Base-by-base conservation (phyloP, 2,797 vertebrate genomes). In the Pachyuromys duprasi region DNA sequence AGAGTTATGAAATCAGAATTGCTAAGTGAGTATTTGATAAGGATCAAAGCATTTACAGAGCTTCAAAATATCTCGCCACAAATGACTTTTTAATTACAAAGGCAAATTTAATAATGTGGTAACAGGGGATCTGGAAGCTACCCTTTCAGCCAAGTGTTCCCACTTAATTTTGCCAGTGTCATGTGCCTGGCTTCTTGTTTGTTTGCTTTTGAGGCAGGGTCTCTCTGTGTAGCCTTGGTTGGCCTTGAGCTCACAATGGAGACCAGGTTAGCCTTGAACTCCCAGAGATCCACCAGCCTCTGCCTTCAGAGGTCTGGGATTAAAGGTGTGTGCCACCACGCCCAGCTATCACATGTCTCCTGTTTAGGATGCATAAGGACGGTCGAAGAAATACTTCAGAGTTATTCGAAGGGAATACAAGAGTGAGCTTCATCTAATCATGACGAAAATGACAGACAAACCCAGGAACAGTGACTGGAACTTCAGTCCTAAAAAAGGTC, bases 51-150 rank as follows among this genome's bases (percentile, higher is more conserved):
- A 60, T 94, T 95, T 91, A 39, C 20, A n/a, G 69, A 72, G 75
- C 65, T 49, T 95, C 80, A 82, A 69, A 90, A 42, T 65, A 79
- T 86, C 79, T 70, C 45, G n/a, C 45, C 76, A 87, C 60, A 62
- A 79, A 74, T 62, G 49, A 53, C 26, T 80, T 94, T 63, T 70
- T 86, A 89, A 83, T 91, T 87, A 72, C 31, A 70, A 91, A 93
- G 75, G 75, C 75, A 95, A 93, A 70, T 60, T 36, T 45, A 62
- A 57, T 92, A 79, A 75, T 24, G 86, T 75, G 49, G 57, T 72
- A 80, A 80, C 63, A 75, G 93, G 86, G 86, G 82, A 53, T 82
- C 24, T 31, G n/a, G 70, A 63, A 45, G n/a, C 60, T 80, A 22
- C 31, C 57, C 14, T 70, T 88, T 92, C 81, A 87, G n/a, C 76